Percentiles rank a stretch among this genome's conserved stretches.
Evolutionary conservation across 1,140 invertebrate species (phyloP).

Genomic region (Drosophila nasuta): DNA sequence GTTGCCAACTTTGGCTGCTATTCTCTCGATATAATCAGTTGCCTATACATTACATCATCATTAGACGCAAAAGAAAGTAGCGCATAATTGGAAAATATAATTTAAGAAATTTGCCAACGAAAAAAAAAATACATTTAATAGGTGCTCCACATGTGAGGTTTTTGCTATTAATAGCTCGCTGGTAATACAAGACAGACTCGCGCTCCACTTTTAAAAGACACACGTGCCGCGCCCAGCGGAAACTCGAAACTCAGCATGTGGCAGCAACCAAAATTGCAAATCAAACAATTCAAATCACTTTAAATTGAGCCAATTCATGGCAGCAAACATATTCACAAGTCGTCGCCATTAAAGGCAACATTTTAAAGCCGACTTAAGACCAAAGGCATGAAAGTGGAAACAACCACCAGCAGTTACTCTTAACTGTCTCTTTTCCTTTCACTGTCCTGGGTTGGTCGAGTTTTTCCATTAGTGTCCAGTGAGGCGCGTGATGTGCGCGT

Average conservation of each 20-base stretch:
- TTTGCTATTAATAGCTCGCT: slow-evolving; percentile 2
- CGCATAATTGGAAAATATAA: slow-evolving; percentile 42
- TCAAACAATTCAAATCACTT: slow-evolving; percentile 54
- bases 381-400: slow-evolving; percentile 56
- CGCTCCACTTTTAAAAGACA: slow-evolving; percentile 22
- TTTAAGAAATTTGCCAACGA: slow-evolving; percentile 32
- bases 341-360: slow-evolving; percentile 17
- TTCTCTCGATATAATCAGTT: slow-evolving; percentile 62
- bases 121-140: slow-evolving; percentile 37
- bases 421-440: slow-evolving; percentile 17
- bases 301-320: slow-evolving; percentile 58
- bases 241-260: slow-evolving; percentile 73
- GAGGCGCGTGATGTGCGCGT: slow-evolving; percentile 69
- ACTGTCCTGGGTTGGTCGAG: slow-evolving; percentile 30
- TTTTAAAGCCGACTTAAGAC: slow-evolving; percentile 64
- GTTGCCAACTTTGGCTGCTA: slow-evolving; percentile 52
- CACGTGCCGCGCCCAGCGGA: slow-evolving; percentile 73
- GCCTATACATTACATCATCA: slow-evolving; percentile 68
- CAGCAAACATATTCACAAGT: background rate
- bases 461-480: slow-evolving; percentile 82
- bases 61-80: slow-evolving; percentile 56
- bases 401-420: slow-evolving; percentile 51
- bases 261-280: slow-evolving; percentile 64
- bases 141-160: slow-evolving; percentile 32
- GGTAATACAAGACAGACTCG: slow-evolving; percentile 65